Evolutionary conservation across 2,797 vertebrate genomes (phyloP), one percentile per base, ranked within the genome.

Genomic region (Falco cherrug): DNA sequence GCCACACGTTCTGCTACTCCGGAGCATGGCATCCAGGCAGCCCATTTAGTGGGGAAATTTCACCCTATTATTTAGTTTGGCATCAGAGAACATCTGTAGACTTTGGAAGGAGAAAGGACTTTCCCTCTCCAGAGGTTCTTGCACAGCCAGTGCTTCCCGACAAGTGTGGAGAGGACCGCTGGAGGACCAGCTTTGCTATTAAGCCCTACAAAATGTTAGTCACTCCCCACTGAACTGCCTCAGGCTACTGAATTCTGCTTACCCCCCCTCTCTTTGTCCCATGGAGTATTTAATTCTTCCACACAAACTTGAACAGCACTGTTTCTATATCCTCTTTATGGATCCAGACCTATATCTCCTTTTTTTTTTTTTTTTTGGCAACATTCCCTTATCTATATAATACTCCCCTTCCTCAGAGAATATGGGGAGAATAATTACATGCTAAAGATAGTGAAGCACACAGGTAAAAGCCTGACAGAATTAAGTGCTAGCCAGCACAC

Each of bases 381-480:
- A 87, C 1, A 26, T 73, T 94, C 91, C 51, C 79, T 93, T 86
- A 78, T 83, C 87, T 78, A 14, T 87, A 33, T 48, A 93, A 93
- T 39, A 80, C 13, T 51, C 16, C 4, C 20, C n/a, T 90, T 90
- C 75, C 73, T 83, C 65, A 54, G 57, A 89, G 59, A 65, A 63
- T 39, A 85, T 9, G 22, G 41, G 16, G 41, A 92, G 37, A 92
- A 87, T 89, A 94, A 96, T 90, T 88, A 73, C 33, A 75, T 47
- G 65, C 50, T 91, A 56, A 91, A 93, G 94, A 87, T 28, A 95
- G 71, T 21, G 75, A 92, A 89, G 84, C 64, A 82, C 51, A 45
- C 37, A 91, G 90, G 89, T 93, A 94, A 89, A 89, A 95, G 70
- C 33, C 87, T 79, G 83, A 45, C 57, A 92, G 92, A 85, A 86